A percentile compares a stretch with the other conserved stretches of the same genome.
These are phyloP conservation scores for Ommatoiulus sabulosus DNA, from an alignment of 2,888 invertebrate species.

Conservation along the genomic window DNA sequence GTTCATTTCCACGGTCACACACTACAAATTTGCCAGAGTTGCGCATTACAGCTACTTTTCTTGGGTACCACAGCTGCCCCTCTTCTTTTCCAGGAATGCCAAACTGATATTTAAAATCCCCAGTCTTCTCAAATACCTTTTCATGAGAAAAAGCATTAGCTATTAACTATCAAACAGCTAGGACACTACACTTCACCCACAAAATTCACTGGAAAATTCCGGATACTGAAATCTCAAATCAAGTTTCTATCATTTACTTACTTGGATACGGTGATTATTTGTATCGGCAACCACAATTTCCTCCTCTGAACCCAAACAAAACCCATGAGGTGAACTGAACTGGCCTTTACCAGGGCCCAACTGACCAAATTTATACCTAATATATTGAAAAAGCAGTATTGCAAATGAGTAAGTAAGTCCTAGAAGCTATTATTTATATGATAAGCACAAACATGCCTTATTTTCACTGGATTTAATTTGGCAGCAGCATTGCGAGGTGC, in stretches of 20 bases:
- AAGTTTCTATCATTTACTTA: conserved; percentile 64
- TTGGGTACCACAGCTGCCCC: conserved; percentile 96
- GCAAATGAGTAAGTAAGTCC: background rate
- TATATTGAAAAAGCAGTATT: background rate
- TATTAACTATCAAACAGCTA: background rate
- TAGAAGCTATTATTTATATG: background rate
- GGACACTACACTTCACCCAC: background rate
- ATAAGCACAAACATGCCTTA: conserved; percentile 46
- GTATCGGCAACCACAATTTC: conserved; percentile 97
- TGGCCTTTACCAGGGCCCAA: conserved; percentile 92
- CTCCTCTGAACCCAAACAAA: conserved; percentile 93
- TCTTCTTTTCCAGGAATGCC: conserved; percentile 95
- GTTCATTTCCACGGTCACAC: conserved; percentile 95
- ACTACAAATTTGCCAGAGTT: conserved; percentile 93
- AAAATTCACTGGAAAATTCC: conserved; percentile 59
- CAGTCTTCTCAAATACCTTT: conserved; percentile 93
- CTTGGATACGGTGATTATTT: conserved; percentile 95
- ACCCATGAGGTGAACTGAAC: conserved; percentile 97
- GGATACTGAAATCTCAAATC: background rate
- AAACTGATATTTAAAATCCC: conserved; percentile 92
- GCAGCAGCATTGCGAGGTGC: conserved; percentile 40
- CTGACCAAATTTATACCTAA: conserved; percentile 92
- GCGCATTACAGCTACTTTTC: conserved; percentile 93
- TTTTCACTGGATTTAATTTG: conserved; percentile 57
- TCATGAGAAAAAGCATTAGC: conserved; percentile 57